A percentile compares a stretch with the other conserved stretches of the same genome.
phyloP scores from a whole-genome alignment of 2,113 vertebrate genomes.

The Pithys albifrons region DNA sequence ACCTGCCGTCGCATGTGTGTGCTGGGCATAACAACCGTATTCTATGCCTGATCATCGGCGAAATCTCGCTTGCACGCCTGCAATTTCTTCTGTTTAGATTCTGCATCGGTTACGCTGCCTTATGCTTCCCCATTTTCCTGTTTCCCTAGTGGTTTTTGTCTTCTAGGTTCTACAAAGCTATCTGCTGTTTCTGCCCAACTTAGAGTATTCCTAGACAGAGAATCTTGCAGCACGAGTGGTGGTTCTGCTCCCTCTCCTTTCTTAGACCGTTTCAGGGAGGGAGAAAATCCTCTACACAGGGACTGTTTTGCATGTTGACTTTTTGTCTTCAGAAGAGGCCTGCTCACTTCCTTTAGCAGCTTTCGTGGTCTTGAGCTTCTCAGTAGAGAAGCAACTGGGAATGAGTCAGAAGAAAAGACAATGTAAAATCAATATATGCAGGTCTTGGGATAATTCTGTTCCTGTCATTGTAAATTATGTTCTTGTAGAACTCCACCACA shows the following conservation, averaged over 20 bases:
- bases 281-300: not conserved
- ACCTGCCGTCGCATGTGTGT: not conserved
- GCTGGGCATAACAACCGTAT: accelerated
- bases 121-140: not conserved
- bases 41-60: accelerated
- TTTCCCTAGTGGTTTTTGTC: not conserved
- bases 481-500: not conserved
- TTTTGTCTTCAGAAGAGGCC: not conserved
- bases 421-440: accelerated
- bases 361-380: not conserved
- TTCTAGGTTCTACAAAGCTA: not conserved
- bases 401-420: not conserved
- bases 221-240: not conserved
- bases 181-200: not conserved
- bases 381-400: not conserved
- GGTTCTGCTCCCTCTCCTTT: not conserved
- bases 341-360: not conserved
- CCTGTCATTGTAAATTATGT: not conserved
- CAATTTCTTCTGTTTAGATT: not conserved
- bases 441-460: not conserved
- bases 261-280: not conserved
- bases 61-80: not conserved
- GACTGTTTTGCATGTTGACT: not conserved
- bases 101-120: not conserved
- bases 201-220: not conserved